Conservation (phyloP, 2,113 vertebrate genomes). For the Chionis minor region DNA sequence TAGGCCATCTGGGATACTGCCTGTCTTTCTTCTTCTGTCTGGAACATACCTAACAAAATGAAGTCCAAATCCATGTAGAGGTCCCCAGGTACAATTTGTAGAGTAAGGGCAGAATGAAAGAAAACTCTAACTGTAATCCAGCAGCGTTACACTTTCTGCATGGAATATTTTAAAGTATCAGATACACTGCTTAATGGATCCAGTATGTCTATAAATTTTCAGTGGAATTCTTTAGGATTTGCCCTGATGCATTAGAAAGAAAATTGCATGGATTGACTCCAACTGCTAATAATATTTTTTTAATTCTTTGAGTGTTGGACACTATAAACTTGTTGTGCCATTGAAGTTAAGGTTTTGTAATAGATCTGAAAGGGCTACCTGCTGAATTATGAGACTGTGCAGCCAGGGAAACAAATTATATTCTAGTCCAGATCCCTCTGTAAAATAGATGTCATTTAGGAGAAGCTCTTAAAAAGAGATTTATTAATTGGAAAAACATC, state of each 20-base stretch:
- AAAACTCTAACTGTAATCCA: not conserved
- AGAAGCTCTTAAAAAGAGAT: conserved; percentile 66
- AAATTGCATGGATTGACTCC: not conserved
- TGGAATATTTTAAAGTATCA: not conserved
- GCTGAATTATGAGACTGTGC: not conserved
- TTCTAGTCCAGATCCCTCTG: conserved; percentile 23
- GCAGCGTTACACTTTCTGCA: too few species aligned
- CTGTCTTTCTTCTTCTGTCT: not conserved
- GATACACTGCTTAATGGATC: not conserved
- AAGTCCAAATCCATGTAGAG: not conserved
- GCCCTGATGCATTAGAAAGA: not conserved
- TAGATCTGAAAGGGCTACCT: not conserved
- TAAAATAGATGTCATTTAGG: conserved; percentile 70
- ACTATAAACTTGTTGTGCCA: not conserved
- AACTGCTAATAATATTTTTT: not conserved
- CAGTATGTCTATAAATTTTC: not conserved
- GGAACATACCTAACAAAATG: not conserved
- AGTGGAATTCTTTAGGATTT: not conserved
- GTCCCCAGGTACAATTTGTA: accelerated
- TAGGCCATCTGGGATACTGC: not conserved
- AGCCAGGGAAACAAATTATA: conserved; percentile 18
- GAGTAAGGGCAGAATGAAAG: not conserved
- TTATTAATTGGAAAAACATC: conserved; percentile 70
- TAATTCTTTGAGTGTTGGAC: not conserved
- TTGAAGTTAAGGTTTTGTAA: not conserved